These are phyloP conservation scores for Hemichromis elongatus DNA, from an alignment of 2,113 vertebrate genomes.

Conservation along the genomic window DNA sequence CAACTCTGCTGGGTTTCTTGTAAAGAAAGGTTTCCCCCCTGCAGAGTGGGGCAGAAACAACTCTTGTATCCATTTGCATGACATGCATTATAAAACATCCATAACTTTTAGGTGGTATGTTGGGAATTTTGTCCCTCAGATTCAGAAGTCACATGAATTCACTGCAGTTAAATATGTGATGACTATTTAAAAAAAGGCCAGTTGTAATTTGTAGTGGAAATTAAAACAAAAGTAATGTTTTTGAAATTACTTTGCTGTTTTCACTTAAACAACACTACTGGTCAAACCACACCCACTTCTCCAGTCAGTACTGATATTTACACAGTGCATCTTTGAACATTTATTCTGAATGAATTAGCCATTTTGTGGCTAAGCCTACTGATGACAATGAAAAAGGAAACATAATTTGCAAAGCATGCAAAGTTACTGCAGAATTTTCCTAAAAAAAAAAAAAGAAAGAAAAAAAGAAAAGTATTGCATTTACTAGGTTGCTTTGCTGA, in stretches of 20 bases:
- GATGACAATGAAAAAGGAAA: not conserved
- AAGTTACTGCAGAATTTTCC: not conserved
- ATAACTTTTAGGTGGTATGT: not conserved
- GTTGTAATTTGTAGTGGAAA: not conserved
- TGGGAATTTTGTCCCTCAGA: not conserved
- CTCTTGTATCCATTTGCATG: not conserved
- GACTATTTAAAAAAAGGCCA: not conserved
- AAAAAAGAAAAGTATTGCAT: not conserved
- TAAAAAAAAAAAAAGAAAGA: not conserved
- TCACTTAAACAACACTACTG: not conserved
- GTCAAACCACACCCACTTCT: not conserved
- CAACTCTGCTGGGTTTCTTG: constrained; percentile 93
- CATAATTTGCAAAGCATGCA: not conserved
- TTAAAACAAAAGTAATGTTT: not conserved
- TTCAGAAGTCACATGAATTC: not conserved
- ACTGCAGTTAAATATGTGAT: not conserved
- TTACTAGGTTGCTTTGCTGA: not conserved
- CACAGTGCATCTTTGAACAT: not conserved
- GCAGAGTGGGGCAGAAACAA: not conserved
- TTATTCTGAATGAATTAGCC: not conserved
- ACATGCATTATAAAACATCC: not conserved
- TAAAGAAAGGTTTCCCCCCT: constrained; percentile 97
- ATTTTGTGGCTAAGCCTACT: not conserved
- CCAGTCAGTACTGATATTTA: not conserved
- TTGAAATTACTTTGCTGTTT: not conserved